These are phyloP conservation scores for Leptocoma aspasia DNA, from an alignment of 2,113 vertebrate genomes.

Conservation along the genomic window DNA sequence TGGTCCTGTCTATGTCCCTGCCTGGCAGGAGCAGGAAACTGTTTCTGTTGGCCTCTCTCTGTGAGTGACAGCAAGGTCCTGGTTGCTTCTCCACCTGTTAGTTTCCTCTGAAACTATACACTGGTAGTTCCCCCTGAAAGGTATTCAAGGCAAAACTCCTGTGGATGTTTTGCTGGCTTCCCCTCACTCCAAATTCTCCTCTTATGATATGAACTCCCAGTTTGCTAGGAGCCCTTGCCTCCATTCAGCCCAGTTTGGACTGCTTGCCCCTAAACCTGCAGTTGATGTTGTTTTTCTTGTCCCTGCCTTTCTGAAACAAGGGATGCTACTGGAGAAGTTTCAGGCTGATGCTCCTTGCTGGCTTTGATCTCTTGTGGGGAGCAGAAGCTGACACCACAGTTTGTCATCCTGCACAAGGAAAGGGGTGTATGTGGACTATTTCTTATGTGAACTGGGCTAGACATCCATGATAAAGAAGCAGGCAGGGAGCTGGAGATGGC, in stretches of 20 bases:
- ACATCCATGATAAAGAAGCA: not conserved
- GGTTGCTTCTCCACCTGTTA: not conserved
- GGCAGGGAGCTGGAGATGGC: not conserved
- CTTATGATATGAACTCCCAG: not conserved
- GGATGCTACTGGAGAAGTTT: not conserved
- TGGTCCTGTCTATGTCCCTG: not conserved
- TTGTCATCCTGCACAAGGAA: not conserved
- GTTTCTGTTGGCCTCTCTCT: not conserved
- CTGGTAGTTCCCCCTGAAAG: not conserved
- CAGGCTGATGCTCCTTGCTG: not conserved
- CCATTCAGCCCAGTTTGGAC: not conserved
- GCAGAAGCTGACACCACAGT: fast-evolving
- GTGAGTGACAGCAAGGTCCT: not conserved
- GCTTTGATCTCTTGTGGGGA: not conserved
- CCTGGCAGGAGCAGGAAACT: not conserved
- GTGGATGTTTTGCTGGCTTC: not conserved
- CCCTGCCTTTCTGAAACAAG: not conserved
- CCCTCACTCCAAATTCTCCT: not conserved
- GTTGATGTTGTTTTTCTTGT: not conserved
- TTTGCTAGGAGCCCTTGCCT: not conserved
- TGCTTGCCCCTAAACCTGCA: not conserved
- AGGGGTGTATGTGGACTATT: not conserved
- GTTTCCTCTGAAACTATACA: not conserved
- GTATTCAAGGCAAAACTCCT: not conserved
- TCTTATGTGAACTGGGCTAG: not conserved